phyloP scores from a whole-genome alignment of 2,797 vertebrate genomes.

The Hyperoplus immaculatus region DNA sequence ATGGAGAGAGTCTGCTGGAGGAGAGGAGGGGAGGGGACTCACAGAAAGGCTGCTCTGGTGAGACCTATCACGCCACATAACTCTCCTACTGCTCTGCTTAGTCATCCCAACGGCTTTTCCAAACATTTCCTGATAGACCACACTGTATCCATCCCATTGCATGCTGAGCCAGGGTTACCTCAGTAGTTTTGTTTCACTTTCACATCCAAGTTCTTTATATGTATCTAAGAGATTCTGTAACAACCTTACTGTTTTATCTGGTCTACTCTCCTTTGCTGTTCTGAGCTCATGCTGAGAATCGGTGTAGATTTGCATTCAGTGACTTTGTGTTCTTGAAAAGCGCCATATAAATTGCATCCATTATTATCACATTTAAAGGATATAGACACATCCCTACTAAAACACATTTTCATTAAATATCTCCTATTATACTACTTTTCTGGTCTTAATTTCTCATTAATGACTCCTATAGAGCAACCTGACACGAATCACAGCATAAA shows the following conservation, averaged over 20 bases:
- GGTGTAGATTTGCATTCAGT: neutral
- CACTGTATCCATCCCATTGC: neutral
- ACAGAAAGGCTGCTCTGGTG: constrained; percentile 90
- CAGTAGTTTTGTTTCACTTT: constrained; percentile 10
- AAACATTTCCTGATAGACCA: constrained; percentile 11
- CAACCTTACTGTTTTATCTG: neutral
- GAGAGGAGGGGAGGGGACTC: constrained; percentile 93
- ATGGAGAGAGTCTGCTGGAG: constrained; percentile 91
- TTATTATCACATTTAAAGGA: neutral
- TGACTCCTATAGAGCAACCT: no score
- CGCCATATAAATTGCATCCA: no score
- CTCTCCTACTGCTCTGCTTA: constrained; percentile 30
- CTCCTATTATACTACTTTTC: no score
- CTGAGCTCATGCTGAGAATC: neutral
- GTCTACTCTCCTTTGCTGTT: neutral
- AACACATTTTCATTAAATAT: no score
- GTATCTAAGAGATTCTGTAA: neutral
- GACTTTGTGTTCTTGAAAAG: no score
- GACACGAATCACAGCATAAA: no score
- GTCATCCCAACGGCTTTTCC: constrained; percentile 26
- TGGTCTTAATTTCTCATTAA: no score
- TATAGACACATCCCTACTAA: neutral
- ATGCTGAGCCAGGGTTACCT: neutral
- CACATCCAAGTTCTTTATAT: neutral
- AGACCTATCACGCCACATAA: constrained; percentile 31